Evolutionary conservation across 1,140 invertebrate species (phyloP).

Genomic region (Metaphire vulgaris): DNA sequence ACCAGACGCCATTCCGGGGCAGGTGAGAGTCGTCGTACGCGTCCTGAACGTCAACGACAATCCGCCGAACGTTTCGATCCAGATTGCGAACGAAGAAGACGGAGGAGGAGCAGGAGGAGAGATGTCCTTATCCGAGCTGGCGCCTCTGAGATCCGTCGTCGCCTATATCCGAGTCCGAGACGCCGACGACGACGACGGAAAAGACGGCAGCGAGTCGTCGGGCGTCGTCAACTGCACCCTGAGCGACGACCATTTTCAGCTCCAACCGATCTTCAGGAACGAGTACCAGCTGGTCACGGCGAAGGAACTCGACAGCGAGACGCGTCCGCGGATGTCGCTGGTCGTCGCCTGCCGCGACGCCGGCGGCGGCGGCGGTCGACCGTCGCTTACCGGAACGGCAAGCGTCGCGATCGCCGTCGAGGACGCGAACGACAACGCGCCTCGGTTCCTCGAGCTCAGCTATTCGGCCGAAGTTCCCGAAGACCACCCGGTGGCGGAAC

Average conservation of each 20-base stretch:
- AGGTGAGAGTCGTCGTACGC: constrained; percentile 51
- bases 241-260: constrained; percentile 78
- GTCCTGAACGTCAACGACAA: constrained; percentile 55
- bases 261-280: constrained; percentile 87
- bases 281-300: constrained; percentile 63
- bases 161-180: constrained; percentile 21
- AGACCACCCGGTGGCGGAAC: constrained; percentile 64
- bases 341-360: constrained; percentile 73
- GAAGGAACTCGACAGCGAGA: constrained; percentile 58
- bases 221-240: constrained; percentile 60
- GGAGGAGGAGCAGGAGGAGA: not conserved
- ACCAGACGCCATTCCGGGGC: constrained; percentile 11
- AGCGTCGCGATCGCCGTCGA: constrained; percentile 74
- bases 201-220: not conserved
- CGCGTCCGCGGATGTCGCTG: constrained; percentile 75
- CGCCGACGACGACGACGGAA: constrained; percentile 15
- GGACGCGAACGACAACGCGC: constrained; percentile 92
- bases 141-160: constrained; percentile 16
- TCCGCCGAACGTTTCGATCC: constrained; percentile 24
- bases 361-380: constrained; percentile 76
- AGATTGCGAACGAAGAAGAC: not conserved
- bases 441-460: constrained; percentile 73
- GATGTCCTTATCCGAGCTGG: constrained; percentile 24
- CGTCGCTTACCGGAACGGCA: constrained; percentile 59
- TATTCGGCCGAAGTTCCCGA: constrained; percentile 91